Percentiles rank a stretch among this genome's conserved stretches.
These are phyloP conservation scores for Galeopterus variegatus DNA, from an alignment of 2,113 vertebrate genomes.

Conservation along the genomic window DNA sequence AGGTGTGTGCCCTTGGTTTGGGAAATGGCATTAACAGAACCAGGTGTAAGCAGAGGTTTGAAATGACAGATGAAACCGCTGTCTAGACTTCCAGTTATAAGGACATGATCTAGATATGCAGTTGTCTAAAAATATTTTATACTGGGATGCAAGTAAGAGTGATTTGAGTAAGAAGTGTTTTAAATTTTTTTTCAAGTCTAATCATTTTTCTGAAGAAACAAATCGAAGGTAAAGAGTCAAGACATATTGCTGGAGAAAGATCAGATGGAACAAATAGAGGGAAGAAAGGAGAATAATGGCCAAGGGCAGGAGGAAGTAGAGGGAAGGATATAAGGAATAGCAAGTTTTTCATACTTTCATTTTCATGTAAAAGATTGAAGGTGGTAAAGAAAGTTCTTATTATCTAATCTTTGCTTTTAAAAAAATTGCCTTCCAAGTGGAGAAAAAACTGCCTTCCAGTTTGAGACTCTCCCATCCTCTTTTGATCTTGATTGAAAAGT, in stretches of 20 bases:
- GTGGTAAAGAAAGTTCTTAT: not conserved
- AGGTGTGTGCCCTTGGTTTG: not conserved
- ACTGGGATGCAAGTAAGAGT: not conserved
- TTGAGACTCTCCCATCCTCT: not conserved
- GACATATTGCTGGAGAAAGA: not conserved
- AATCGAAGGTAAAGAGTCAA: not conserved
- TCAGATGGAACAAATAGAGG: not conserved
- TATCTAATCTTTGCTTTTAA: not conserved
- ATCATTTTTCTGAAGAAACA: conserved; percentile 17
- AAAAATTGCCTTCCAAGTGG: not conserved
- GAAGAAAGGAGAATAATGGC: not conserved
- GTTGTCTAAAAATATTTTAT: not conserved
- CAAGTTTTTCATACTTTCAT: not conserved
- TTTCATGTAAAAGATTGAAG: not conserved
- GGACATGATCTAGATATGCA: not conserved
- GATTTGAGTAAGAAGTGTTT: not conserved
- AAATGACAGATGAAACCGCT: not conserved
- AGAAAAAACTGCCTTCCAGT: not conserved
- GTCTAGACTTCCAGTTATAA: not conserved
- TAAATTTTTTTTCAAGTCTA: not conserved
- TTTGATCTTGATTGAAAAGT: not conserved
- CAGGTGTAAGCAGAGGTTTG: not conserved
- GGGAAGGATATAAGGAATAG: not conserved
- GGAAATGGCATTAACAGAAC: not conserved
- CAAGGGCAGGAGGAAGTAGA: not conserved